A percentile compares a stretch with the other conserved stretches of the same genome.
phyloP scores from a whole-genome alignment of 2,113 vertebrate genomes.

The Fregetta grallaria region DNA sequence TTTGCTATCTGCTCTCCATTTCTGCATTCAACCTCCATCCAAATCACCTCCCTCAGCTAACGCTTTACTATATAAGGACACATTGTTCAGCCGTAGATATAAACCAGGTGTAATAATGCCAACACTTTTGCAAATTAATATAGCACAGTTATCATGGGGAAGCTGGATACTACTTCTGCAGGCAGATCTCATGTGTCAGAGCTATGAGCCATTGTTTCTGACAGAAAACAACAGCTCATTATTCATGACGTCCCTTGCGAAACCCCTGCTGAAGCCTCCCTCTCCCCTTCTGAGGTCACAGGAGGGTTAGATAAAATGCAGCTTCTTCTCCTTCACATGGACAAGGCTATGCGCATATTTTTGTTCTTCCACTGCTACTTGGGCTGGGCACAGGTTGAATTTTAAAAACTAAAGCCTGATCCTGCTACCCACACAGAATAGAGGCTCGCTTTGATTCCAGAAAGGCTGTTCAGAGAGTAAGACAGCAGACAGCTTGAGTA shows the following conservation, averaged over 20 bases:
- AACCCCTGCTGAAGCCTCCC: neutral
- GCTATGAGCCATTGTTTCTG: neutral
- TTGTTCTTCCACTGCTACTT: neutral
- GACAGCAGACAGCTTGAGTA: slow-evolving; percentile 26
- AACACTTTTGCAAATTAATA: neutral
- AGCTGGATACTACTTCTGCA: neutral
- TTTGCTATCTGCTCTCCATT: neutral
- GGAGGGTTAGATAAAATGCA: neutral
- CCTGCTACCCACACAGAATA: neutral
- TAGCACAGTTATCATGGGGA: neutral
- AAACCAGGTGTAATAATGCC: neutral
- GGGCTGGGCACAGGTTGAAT: neutral
- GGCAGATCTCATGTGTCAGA: neutral
- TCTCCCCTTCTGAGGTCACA: neutral
- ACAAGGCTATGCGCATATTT: neutral
- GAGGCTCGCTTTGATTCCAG: neutral
- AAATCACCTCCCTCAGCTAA: neutral
- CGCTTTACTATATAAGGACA: neutral
- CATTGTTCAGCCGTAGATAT: neutral
- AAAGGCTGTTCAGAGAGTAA: neutral
- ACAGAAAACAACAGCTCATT: neutral
- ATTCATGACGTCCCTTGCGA: neutral
- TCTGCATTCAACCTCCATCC: neutral
- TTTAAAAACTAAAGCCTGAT: neutral
- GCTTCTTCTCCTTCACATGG: neutral